A percentile compares a stretch with the other conserved stretches of the same genome.
phyloP scores from a whole-genome alignment of 1,140 invertebrate genomes.

The Scaptomyza hsui region DNA sequence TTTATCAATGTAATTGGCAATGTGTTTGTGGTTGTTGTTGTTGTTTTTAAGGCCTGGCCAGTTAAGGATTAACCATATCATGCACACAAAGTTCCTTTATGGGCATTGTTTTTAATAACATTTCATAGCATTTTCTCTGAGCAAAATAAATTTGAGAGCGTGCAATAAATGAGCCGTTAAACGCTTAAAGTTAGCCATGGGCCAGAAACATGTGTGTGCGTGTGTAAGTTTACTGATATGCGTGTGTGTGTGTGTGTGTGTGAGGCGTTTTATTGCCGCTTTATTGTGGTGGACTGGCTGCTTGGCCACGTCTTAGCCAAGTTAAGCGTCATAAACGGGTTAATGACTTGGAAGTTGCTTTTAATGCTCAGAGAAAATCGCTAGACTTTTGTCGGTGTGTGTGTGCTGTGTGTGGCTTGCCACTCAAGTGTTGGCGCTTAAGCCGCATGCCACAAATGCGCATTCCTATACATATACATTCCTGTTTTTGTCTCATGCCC shows the following conservation, averaged over 20 bases:
- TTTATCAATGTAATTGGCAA: conserved; percentile 50
- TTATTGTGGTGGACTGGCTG: conserved; percentile 68
- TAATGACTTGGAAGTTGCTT: conserved; percentile 81
- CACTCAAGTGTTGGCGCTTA: conserved; percentile 46
- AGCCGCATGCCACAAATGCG: conserved; percentile 36
- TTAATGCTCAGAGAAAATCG: conserved; percentile 68
- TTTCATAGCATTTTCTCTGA: conserved; percentile 19
- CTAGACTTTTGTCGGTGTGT: conserved; percentile 27
- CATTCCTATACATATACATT: conserved; percentile 4
- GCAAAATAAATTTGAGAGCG: conserved; percentile 32
- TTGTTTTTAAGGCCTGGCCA: conserved; percentile 40
- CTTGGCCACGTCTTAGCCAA: conserved; percentile 58
- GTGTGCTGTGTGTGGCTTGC: conserved; percentile 13
- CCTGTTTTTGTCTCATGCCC: conserved; percentile 41
- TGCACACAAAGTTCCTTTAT: conserved; percentile 22
- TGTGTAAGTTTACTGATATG: conserved; percentile 15
- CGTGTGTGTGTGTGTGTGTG: conserved; percentile 37
- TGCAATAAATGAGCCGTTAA: conserved; percentile 81
- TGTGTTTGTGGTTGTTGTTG: conserved; percentile 14
- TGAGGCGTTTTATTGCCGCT: conserved; percentile 73
- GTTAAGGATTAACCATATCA: conserved; percentile 73
- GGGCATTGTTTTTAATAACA: conserved; percentile 51
- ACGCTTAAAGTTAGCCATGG: conserved; percentile 63
- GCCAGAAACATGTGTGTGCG: conserved; percentile 17
- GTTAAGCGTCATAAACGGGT: conserved; percentile 79